phyloP scores from a whole-genome alignment of 2,113 vertebrate genomes.

The Microcebus murinus region DNA sequence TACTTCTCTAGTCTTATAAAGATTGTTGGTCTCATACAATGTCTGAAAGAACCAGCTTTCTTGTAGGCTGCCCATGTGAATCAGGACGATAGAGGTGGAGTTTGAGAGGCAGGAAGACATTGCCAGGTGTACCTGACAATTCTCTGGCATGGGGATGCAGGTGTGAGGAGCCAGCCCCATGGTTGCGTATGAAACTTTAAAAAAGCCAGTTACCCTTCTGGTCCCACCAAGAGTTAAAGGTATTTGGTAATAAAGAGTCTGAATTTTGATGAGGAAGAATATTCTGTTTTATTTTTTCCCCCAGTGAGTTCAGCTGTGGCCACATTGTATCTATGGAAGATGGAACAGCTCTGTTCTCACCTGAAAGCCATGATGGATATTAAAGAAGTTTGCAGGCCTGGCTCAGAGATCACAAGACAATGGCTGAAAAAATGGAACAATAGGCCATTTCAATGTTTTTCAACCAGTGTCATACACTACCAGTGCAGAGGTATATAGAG shows the following conservation, averaged over 20 bases:
- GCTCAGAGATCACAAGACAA: neutral
- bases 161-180: neutral
- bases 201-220: neutral
- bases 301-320: neutral
- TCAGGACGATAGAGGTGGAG: neutral
- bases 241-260: neutral
- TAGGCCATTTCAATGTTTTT: neutral
- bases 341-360: neutral
- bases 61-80: neutral
- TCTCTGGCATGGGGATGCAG: neutral
- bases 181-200: neutral
- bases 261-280: neutral
- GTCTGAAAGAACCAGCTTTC: constrained; percentile 11
- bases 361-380: neutral
- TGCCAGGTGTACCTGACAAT: neutral
- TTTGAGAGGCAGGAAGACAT: neutral
- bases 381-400: neutral
- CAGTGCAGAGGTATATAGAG: neutral
- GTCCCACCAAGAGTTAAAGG: neutral
- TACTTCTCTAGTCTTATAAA: neutral
- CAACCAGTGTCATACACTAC: neutral
- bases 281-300: neutral
- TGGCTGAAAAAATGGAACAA: neutral
- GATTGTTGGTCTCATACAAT: neutral
- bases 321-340: neutral